Conservation (phyloP, 2,113 vertebrate genomes). For the Aptenodytes forsteri region DNA sequence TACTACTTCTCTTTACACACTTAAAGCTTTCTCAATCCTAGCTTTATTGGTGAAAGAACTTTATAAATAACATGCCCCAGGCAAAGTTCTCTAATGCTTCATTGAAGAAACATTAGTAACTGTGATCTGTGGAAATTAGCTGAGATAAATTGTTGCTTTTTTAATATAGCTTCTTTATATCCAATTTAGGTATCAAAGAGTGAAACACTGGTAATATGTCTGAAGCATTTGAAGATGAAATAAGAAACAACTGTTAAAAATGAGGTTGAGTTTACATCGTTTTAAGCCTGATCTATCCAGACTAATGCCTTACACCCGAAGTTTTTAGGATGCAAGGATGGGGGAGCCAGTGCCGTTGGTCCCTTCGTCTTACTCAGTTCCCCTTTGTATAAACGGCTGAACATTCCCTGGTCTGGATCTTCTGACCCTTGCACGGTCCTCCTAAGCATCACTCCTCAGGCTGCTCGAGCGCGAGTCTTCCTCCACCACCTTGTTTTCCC, state of each 20-base stretch:
- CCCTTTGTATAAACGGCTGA: background rate
- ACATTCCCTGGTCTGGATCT: background rate
- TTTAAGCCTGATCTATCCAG: background rate
- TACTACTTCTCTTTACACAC: constrained; percentile 12
- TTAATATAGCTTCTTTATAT: background rate
- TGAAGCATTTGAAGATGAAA: background rate
- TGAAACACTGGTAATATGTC: background rate
- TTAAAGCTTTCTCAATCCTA: background rate
- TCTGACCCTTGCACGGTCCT: accelerated
- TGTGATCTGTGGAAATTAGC: background rate
- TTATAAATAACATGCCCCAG: background rate
- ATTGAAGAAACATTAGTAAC: background rate
- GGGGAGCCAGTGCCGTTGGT: background rate
- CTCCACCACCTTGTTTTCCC: background rate
- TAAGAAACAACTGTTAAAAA: background rate
- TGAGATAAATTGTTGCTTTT: background rate
- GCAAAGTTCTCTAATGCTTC: background rate
- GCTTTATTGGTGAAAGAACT: background rate
- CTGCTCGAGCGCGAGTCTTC: background rate
- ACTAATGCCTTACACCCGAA: background rate
- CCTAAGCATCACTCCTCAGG: background rate
- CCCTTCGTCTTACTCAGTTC: background rate
- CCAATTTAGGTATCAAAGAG: background rate
- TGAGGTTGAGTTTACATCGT: background rate
- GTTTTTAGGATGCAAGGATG: background rate